Evolutionary conservation across 2,888 invertebrate genomes (phyloP).

Genomic region (Ornithoptera alexandrae): DNA sequence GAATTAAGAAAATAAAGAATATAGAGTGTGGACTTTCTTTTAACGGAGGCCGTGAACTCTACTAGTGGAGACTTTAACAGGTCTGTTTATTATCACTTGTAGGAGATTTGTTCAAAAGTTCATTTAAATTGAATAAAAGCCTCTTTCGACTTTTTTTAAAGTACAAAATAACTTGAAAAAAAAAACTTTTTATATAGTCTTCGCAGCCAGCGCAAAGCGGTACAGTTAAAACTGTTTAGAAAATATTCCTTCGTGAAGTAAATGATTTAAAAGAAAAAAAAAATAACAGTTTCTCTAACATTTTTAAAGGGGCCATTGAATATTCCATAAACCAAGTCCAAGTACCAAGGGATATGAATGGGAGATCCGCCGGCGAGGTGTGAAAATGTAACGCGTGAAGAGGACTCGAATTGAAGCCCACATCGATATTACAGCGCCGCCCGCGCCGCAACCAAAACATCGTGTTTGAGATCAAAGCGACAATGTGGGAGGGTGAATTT

Average conservation of each 20-base stretch:
- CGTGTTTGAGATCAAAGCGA: slow-evolving; percentile 70
- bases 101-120: too few species aligned
- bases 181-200: too few species aligned
- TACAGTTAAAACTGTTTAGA: background rate
- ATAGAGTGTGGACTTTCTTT: too few species aligned
- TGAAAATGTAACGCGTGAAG: slow-evolving; percentile 47
- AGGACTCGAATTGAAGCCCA: slow-evolving; percentile 60
- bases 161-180: too few species aligned
- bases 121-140: too few species aligned
- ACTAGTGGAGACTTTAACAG: too few species aligned
- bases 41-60: too few species aligned
- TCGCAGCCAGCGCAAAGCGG: too few species aligned
- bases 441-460: slow-evolving; percentile 65
- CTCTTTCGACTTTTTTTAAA: too few species aligned
- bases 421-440: slow-evolving; percentile 48
- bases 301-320: slow-evolving; percentile 25
- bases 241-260: background rate
- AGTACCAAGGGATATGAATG: slow-evolving; percentile 29
- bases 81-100: too few species aligned
- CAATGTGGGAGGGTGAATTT: slow-evolving; percentile 72
- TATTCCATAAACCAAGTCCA: slow-evolving; percentile 29
- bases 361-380: slow-evolving; percentile 31
- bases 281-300: background rate
- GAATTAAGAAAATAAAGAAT: too few species aligned
- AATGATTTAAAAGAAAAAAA: slow-evolving; percentile 3